Percentiles rank a stretch among this genome's conserved stretches.
Conservation (phyloP, 1,140 invertebrate species). For the Drosophila sproati region DNA sequence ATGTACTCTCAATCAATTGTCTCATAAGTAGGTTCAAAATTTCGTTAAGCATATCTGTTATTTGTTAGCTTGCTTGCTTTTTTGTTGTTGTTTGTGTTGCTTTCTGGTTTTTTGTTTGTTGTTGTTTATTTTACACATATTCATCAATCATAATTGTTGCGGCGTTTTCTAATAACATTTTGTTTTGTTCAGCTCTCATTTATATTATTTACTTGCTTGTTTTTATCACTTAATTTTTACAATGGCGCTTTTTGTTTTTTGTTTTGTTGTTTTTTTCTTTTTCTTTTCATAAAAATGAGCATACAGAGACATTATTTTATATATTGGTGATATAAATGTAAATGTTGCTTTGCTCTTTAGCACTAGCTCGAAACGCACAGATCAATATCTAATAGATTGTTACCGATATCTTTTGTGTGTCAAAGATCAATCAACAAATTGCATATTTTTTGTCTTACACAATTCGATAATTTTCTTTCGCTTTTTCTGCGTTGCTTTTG, state of each 20-base stretch:
- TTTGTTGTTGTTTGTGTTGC: conserved; percentile 58
- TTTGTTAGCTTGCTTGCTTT: conserved; percentile 20
- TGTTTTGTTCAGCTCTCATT: conserved; percentile 32
- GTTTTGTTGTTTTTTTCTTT: conserved; percentile 45
- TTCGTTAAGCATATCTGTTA: conserved; percentile 50
- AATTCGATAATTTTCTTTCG: conserved; percentile 36
- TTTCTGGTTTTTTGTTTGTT: conserved; percentile 41
- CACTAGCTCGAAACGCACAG: conserved; percentile 60
- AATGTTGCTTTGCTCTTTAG: conserved; percentile 19
- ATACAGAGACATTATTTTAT: conserved; percentile 55
- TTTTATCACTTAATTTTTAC: conserved; percentile 84
- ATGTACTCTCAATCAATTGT: conserved; percentile 31
- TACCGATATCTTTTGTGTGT: conserved; percentile 24
- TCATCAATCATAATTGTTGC: conserved; percentile 42
- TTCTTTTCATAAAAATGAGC: conserved; percentile 64
- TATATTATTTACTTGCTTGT: conserved; percentile 70
- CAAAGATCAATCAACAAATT: conserved; percentile 64
- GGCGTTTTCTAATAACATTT: conserved; percentile 49
- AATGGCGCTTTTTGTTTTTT: conserved; percentile 79
- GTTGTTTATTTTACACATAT: conserved; percentile 67
- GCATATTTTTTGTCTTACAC: not conserved
- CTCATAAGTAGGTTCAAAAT: conserved; percentile 48
- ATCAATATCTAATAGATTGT: conserved; percentile 62
- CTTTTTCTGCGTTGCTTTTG: conserved; percentile 33
- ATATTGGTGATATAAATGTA: conserved; percentile 30